Conservation (phyloP, 1,140 invertebrate genomes). For the Drosophila erecta region DNA sequence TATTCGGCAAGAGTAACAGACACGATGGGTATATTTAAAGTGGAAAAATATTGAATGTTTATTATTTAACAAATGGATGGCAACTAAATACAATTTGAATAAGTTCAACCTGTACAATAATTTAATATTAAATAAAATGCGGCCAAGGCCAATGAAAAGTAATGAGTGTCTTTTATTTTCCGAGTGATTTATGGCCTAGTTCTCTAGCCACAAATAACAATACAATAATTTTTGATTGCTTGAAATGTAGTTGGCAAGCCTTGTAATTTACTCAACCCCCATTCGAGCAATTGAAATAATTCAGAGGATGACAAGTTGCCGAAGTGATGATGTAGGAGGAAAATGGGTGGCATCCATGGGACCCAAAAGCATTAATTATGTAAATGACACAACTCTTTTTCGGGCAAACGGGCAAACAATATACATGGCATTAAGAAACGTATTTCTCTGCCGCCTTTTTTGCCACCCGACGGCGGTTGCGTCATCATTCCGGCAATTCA, state of each 20-base stretch:
- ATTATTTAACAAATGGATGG: constrained; percentile 71
- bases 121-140: constrained; percentile 79
- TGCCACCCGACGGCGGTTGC: constrained; percentile 28
- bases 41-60: constrained; percentile 67
- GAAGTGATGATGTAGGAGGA: neutral
- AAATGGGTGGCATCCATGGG: constrained; percentile 12
- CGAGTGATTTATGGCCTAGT: constrained; percentile 20
- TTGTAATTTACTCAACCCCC: constrained; percentile 25
- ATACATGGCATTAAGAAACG: constrained; percentile 35
- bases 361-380: constrained; percentile 55
- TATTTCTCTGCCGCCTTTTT: constrained; percentile 6
- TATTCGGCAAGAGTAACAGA: constrained; percentile 9
- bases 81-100: constrained; percentile 82
- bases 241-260: constrained; percentile 20
- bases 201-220: constrained; percentile 49
- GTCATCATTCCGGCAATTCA: constrained; percentile 53
- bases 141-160: constrained; percentile 58
- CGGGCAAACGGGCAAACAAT: constrained; percentile 18
- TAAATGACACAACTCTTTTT: constrained; percentile 63
- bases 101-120: constrained; percentile 83
- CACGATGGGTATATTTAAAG: constrained; percentile 6
- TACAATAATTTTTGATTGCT: constrained; percentile 34
- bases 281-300: constrained; percentile 53
- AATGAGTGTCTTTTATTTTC: neutral
- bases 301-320: constrained; percentile 30